Percentiles rank a stretch among this genome's conserved stretches.
Evolutionary conservation across 2,797 vertebrate species (phyloP).

Genomic region (Lithobates sylvaticus): DNA sequence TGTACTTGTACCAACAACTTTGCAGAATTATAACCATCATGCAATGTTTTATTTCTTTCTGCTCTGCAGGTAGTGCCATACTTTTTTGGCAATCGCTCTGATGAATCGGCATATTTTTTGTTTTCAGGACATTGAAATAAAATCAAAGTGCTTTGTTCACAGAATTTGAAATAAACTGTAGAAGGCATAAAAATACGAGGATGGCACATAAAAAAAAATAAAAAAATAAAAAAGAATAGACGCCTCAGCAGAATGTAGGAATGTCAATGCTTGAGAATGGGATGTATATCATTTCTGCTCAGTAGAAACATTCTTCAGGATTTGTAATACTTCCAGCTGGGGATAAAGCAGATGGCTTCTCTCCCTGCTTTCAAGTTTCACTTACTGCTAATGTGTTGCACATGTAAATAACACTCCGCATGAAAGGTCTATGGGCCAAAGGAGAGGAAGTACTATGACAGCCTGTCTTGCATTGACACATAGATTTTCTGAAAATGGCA

Average conservation of each 20-base stretch:
- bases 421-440: not conserved
- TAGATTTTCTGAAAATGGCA: not conserved
- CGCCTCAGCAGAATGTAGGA: conserved; percentile 68
- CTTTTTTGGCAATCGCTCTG: conserved; percentile 13
- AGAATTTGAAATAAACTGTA: conserved; percentile 66
- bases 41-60: conserved; percentile 6
- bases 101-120: conserved; percentile 38
- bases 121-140: conserved; percentile 49
- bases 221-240: conserved; percentile 24
- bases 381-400: conserved; percentile 39
- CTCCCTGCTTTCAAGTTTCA: conserved; percentile 40
- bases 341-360: conserved; percentile 51
- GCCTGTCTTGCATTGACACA: not conserved
- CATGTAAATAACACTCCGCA: conserved; percentile 34
- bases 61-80: conserved; percentile 34
- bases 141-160: conserved; percentile 65
- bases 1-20: not conserved
- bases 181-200: conserved; percentile 66
- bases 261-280: conserved; percentile 69
- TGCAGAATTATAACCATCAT: not conserved
- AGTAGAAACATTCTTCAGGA: conserved; percentile 34
- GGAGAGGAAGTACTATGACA: not conserved
- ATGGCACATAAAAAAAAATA: conserved; percentile 45
- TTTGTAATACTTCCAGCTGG: conserved; percentile 42
- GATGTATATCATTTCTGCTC: conserved; percentile 65